Evolutionary conservation across 2,113 vertebrate genomes (phyloP).

Genomic region (Nothobranchius furzeri): DNA sequence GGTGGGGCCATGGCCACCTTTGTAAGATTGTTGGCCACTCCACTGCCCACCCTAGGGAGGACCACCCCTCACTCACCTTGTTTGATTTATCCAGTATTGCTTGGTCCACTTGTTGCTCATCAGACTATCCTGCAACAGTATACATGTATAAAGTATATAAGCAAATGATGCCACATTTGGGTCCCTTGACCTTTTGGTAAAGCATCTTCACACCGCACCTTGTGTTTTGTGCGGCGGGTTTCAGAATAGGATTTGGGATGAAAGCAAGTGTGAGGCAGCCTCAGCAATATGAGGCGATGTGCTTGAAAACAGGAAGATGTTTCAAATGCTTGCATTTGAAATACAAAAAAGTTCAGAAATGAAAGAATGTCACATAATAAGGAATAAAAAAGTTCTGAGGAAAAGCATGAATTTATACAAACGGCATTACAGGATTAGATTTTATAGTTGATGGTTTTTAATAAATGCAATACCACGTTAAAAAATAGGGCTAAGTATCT

Average conservation of each 20-base stretch:
- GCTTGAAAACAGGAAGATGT: constrained; percentile 36
- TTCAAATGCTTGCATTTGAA: constrained; percentile 28
- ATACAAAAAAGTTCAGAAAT: constrained; percentile 30
- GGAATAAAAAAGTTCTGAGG: not conserved
- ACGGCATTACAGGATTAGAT: not conserved
- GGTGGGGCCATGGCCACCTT: too few relatives aligned
- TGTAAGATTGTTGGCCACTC: too few relatives aligned
- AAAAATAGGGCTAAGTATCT: too few relatives aligned
- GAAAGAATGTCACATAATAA: constrained; percentile 15
- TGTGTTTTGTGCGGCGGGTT: constrained; percentile 41
- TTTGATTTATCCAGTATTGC: constrained; percentile 33
- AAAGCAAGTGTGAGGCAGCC: constrained; percentile 8
- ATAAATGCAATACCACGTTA: not conserved
- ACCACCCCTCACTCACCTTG: not conserved
- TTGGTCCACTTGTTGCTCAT: constrained; percentile 25
- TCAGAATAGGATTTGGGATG: constrained; percentile 26
- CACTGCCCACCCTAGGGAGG: too few relatives aligned
- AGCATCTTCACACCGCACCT: constrained; percentile 30
- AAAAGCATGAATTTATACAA: not conserved
- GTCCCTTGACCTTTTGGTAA: constrained; percentile 28
- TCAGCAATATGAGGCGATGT: constrained; percentile 35
- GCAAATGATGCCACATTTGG: constrained; percentile 59
- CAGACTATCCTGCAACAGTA: constrained; percentile 27
- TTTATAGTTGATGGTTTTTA: not conserved
- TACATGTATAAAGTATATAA: constrained; percentile 44